Evolutionary conservation across 2,888 invertebrate genomes (phyloP), one percentile per base, ranked within the genome.

Genomic region (Synanthedon myopaeformis): DNA sequence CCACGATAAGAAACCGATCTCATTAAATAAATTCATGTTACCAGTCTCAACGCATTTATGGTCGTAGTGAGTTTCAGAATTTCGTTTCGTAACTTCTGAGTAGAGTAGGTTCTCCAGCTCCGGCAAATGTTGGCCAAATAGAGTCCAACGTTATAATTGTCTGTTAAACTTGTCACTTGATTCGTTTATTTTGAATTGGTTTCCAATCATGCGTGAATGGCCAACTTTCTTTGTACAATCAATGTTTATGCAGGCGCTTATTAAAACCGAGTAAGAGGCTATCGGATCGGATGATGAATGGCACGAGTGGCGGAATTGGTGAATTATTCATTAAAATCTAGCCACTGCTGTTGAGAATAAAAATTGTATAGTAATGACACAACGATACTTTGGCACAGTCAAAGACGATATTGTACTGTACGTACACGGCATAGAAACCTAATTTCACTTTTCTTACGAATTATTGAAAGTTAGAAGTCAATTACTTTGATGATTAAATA

Each of bases 131-230:
- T 23, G 0, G 23, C 45, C 45, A 13, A 45, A 45, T 45, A 45
- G 14, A 13, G 45, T 4, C 12, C 45, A 45, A 45, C 45, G 10
- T 10, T 10, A 13, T 45, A 45, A 45, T 45, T 45, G 45, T 45
- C 6, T 45, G 13, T 35, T 10, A 10, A 35, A 45, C 45, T 13
- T 45, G 45, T 45, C 45, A 45, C 45, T 45, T 45, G 45, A 13
- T 45, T 45, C 45, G 45, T 45, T 45, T 45, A 45, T 45, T 45
- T 45, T 45, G 45, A 14, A 13, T 13, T 45, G 35, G 17, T 42
- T 49, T 51, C 42, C 51, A 54, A 54, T 52, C 59, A 59, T 55
- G 60, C 60, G 61, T 68, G 64, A 69, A 68, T 66, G 66, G 61
- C 45, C 56, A 61, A 61, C 64, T 65, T 67, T 68, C 60, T 59